These are phyloP conservation scores for Antechinus stuartii DNA, from an alignment of 2,113 vertebrate species.

Conservation along the genomic window DNA sequence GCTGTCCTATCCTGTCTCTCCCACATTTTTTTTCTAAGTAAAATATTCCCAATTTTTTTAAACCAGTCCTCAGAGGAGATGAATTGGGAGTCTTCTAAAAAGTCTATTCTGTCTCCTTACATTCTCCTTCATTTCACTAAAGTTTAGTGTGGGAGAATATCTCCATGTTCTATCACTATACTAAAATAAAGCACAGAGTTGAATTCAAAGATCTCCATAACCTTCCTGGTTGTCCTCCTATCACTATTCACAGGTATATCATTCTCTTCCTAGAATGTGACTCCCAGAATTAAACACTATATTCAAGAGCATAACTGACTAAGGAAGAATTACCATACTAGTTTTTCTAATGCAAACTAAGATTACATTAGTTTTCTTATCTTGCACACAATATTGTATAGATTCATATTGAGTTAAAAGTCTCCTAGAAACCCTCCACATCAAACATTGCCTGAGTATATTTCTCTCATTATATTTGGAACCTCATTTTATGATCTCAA, in stretches of 20 bases:
- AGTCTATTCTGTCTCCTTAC: background rate
- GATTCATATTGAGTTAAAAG: too few relatives aligned
- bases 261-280: background rate
- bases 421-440: too few relatives aligned
- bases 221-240: background rate
- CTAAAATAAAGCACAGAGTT: background rate
- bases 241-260: background rate
- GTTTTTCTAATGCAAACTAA: too few relatives aligned
- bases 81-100: background rate
- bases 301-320: background rate
- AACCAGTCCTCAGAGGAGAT: background rate
- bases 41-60: background rate
- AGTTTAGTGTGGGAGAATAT: background rate
- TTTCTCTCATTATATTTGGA: background rate
- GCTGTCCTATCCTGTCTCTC: background rate
- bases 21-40: background rate
- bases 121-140: background rate
- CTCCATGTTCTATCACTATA: background rate
- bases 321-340: background rate
- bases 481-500: background rate
- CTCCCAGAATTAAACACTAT: background rate
- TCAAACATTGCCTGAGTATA: background rate
- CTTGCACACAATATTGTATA: too few relatives aligned
- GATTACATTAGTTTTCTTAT: too few relatives aligned
- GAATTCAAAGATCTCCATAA: background rate